Conservation (phyloP, 2,113 vertebrate species). For the Seriola rivoliana region DNA sequence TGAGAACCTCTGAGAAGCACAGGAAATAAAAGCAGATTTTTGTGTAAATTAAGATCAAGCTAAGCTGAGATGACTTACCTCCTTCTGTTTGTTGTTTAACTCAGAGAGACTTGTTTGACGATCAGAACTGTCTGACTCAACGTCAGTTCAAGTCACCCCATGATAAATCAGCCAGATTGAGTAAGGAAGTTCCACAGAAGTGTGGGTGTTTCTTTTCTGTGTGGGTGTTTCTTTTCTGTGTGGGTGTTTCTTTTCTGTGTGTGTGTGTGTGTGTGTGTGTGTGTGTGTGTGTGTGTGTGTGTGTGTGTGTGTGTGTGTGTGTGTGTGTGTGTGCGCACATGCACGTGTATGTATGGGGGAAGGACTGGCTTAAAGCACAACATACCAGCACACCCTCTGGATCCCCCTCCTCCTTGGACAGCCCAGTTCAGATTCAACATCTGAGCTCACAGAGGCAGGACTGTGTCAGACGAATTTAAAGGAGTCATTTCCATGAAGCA, state of each 20-base stretch:
- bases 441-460: too few species aligned
- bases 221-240: constrained; percentile 5
- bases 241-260: constrained; percentile 2
- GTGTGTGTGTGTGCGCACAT: too few species aligned
- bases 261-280: constrained; percentile 3
- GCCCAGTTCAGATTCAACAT: too few species aligned
- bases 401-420: too few species aligned
- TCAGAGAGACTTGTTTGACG: not conserved
- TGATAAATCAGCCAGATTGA: constrained; percentile 23
- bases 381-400: not conserved
- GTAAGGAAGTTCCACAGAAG: constrained; percentile 23
- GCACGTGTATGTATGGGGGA: not conserved
- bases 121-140: constrained; percentile 40
- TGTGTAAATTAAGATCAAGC: not conserved
- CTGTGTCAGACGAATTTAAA: too few species aligned
- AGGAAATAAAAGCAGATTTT: not conserved
- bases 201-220: constrained; percentile 1
- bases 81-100: constrained; percentile 13
- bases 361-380: not conserved
- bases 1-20: not conserved
- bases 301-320: too few species aligned
- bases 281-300: not conserved
- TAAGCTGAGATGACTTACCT: constrained; percentile 33
- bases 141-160: constrained; percentile 23
- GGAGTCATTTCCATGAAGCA: too few species aligned